phyloP scores from a whole-genome alignment of 2,797 vertebrate genomes.

The Anguilla marmorata region DNA sequence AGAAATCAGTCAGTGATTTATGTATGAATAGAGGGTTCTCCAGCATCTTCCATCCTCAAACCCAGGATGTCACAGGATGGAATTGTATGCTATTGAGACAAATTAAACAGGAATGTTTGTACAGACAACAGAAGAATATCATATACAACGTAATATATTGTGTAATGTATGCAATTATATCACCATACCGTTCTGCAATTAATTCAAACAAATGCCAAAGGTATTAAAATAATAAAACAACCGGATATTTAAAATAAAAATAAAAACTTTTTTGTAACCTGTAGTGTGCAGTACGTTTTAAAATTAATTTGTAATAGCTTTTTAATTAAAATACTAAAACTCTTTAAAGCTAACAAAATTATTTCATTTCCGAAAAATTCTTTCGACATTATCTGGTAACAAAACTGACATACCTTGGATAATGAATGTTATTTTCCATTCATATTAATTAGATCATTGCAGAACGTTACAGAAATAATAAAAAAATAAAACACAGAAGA shows the following conservation, averaged over 20 bases:
- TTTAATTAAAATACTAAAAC: neutral
- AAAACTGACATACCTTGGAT: neutral
- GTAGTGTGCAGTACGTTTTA: neutral
- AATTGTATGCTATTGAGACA: too few relatives aligned
- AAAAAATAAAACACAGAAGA: neutral
- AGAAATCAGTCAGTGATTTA: too few relatives aligned
- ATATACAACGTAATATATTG: neutral
- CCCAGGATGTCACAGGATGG: too few relatives aligned
- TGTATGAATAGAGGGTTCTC: too few relatives aligned
- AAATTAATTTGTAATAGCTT: neutral
- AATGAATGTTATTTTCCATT: neutral
- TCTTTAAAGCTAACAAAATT: neutral
- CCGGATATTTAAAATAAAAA: neutral
- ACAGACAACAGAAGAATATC: neutral
- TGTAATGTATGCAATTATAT: neutral
- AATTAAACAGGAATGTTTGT: neutral
- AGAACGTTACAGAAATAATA: neutral
- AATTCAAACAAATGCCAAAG: neutral
- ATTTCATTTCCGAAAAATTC: neutral
- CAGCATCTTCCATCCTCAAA: too few relatives aligned
- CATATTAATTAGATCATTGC: neutral
- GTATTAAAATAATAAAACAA: neutral
- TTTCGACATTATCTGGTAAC: neutral
- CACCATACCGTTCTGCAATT: neutral
- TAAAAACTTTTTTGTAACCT: too few relatives aligned